Conservation (phyloP, 2,888 invertebrate genomes). For the Microctonus aethiopoides region DNA sequence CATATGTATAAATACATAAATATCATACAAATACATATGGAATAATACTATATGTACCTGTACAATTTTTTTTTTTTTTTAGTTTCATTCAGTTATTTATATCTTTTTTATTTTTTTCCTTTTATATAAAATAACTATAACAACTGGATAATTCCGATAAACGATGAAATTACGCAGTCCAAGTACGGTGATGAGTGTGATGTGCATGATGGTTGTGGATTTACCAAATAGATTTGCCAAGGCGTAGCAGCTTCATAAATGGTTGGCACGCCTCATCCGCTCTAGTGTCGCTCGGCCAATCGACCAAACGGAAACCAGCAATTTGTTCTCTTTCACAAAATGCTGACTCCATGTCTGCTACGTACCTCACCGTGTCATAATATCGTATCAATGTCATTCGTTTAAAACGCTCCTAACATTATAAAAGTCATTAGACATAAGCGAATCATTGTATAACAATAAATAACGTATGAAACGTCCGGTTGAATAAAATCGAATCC, state of each 20-base stretch:
- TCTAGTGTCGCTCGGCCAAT: slow-evolving; percentile 53
- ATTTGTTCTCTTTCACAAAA: slow-evolving; percentile 61
- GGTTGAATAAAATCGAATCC: slow-evolving; percentile 18
- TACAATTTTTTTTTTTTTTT: neutral
- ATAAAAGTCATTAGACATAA: slow-evolving; percentile 27
- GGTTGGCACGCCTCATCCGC: slow-evolving; percentile 64
- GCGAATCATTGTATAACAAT: neutral
- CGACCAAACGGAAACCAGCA: slow-evolving; percentile 57
- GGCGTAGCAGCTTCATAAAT: slow-evolving; percentile 64
- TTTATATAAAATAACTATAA: neutral
- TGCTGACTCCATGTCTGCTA: slow-evolving; percentile 42
- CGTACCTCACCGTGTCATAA: slow-evolving; percentile 40
- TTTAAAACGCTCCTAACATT: slow-evolving; percentile 33
- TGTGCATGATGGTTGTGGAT: slow-evolving; percentile 28
- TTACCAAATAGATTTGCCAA: slow-evolving; percentile 45
- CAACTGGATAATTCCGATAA: slow-evolving; percentile 31
- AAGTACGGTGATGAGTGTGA: slow-evolving; percentile 36
- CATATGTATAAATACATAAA: slow-evolving; percentile 13
- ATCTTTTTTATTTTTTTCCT: neutral
- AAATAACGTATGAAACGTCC: slow-evolving; percentile 7
- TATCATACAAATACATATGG: neutral
- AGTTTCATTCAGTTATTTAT: slow-evolving; percentile 9
- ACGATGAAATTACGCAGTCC: slow-evolving; percentile 34
- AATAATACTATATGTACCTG: too few species aligned
- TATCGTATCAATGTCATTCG: slow-evolving; percentile 43